These are phyloP conservation scores for Gyps fulvus DNA, from an alignment of 2,113 vertebrate genomes.

Conservation along the genomic window DNA sequence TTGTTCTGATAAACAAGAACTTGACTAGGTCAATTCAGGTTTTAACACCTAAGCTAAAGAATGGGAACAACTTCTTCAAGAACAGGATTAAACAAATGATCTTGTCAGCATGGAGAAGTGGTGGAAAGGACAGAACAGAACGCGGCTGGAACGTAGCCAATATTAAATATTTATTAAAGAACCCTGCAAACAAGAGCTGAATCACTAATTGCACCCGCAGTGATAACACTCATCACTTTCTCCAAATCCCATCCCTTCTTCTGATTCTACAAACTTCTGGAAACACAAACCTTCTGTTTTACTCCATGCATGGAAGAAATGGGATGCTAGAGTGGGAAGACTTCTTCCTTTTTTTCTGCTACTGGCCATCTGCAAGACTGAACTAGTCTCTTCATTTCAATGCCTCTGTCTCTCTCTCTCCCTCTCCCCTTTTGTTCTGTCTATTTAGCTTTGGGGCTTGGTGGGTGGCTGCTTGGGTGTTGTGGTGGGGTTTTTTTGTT, in stretches of 20 bases:
- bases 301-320: background rate
- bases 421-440: background rate
- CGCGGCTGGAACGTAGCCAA: background rate
- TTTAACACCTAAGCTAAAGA: background rate
- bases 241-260: background rate
- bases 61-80: background rate
- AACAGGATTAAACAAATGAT: background rate
- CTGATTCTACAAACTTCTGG: background rate
- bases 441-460: background rate
- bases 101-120: background rate
- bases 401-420: background rate
- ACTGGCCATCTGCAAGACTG: background rate
- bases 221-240: background rate
- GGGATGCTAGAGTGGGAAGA: background rate
- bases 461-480: slow-evolving; percentile 4
- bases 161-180: background rate
- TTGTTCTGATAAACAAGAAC: background rate
- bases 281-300: background rate
- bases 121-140: background rate
- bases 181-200: background rate
- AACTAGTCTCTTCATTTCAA: background rate
- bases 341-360: background rate
- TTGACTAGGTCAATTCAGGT: background rate
- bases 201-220: background rate
- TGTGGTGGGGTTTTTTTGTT: background rate